Percentiles rank a stretch among this genome's conserved stretches.
Evolutionary conservation across 2,797 vertebrate species (phyloP).

Genomic region (Triplophysa bombifrons): DNA sequence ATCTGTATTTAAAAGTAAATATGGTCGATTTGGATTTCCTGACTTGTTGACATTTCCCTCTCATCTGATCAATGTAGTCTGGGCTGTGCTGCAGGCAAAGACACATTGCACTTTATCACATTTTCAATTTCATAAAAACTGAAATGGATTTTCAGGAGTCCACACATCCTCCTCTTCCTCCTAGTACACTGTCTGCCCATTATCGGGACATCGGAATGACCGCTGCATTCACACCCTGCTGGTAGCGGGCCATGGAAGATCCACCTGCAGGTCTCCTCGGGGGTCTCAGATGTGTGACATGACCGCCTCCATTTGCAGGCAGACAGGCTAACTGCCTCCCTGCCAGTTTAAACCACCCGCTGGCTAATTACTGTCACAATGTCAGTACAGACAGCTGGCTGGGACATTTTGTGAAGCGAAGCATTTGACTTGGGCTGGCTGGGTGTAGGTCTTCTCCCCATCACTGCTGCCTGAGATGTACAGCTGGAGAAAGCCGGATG

Average conservation of each 20-base stretch:
- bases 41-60: slow-evolving; percentile 5
- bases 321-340: slow-evolving; percentile 39
- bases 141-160: slow-evolving; percentile 15
- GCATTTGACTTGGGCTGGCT: slow-evolving; percentile 48
- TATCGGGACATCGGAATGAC: slow-evolving; percentile 25
- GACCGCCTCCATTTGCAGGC: slow-evolving; percentile 46
- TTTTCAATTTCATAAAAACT: slow-evolving; percentile 18
- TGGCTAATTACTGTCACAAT: slow-evolving; percentile 55
- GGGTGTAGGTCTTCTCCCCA: slow-evolving; percentile 20
- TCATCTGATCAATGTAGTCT: neutral
- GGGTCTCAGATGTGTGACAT: slow-evolving; percentile 41
- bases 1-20: neutral
- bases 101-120: slow-evolving; percentile 15
- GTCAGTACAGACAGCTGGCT: slow-evolving; percentile 52
- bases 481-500: slow-evolving; percentile 23
- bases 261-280: slow-evolving; percentile 25
- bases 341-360: slow-evolving; percentile 44
- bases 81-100: slow-evolving; percentile 26
- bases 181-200: neutral
- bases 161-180: neutral
- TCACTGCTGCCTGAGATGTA: slow-evolving; percentile 24
- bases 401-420: slow-evolving; percentile 43
- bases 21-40: slow-evolving; percentile 2
- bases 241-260: slow-evolving; percentile 6
- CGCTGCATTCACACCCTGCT: neutral